Percentiles rank a stretch among this genome's conserved stretches.
Evolutionary conservation across 2,797 vertebrate genomes (phyloP).

Genomic region (Cossypha caffra): DNA sequence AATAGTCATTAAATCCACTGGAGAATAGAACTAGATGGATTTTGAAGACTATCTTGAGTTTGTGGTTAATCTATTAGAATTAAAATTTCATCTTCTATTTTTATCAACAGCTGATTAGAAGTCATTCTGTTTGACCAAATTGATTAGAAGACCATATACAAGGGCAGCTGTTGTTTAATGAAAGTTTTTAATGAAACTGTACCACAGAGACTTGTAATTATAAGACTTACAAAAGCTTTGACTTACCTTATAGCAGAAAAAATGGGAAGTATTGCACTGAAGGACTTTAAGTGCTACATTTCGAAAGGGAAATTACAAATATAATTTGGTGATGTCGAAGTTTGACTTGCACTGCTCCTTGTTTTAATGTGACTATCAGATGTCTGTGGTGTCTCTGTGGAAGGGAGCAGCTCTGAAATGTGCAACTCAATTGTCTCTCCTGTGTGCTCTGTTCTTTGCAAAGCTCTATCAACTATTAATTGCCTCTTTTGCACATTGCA

Average conservation of each 20-base stretch:
- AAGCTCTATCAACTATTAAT: constrained; percentile 3
- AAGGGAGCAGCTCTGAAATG: background rate
- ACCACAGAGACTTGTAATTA: constrained; percentile 82
- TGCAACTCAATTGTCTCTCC: background rate
- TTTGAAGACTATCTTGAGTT: constrained; percentile 87
- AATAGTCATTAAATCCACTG: constrained; percentile 93
- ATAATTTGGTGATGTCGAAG: constrained; percentile 45
- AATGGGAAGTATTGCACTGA: constrained; percentile 47
- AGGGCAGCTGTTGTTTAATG: constrained; percentile 86
- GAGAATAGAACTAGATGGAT: constrained; percentile 85
- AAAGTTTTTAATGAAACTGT: constrained; percentile 86
- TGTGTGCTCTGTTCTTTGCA: background rate
- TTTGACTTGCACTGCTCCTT: constrained; percentile 51
- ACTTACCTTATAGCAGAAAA: constrained; percentile 75
- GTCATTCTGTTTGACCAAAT: constrained; percentile 88
- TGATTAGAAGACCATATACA: constrained; percentile 85
- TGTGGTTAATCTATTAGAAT: constrained; percentile 95
- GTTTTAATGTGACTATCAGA: constrained; percentile 16
- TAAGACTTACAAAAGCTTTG: constrained; percentile 80
- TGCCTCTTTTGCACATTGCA: background rate
- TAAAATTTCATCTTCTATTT: constrained; percentile 98
- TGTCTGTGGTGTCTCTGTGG: background rate
- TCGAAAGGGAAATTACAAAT: constrained; percentile 59
- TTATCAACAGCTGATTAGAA: constrained; percentile 97
- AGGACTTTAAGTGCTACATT: constrained; percentile 72